A percentile compares a stretch with the other conserved stretches of the same genome.
These are phyloP conservation scores for Empis livida DNA, from an alignment of 2,888 invertebrate genomes.

Conservation along the genomic window DNA sequence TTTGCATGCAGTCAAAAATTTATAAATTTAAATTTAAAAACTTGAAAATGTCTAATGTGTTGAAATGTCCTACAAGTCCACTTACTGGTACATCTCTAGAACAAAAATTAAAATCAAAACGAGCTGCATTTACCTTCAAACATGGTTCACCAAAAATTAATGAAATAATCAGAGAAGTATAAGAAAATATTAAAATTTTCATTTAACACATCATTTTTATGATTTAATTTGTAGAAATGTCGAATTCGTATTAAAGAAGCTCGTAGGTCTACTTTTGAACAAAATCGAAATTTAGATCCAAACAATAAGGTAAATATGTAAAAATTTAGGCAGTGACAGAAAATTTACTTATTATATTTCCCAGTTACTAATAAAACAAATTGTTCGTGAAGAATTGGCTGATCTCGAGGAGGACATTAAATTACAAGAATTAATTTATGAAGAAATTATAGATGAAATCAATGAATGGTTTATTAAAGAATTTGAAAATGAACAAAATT, in stretches of 20 bases:
- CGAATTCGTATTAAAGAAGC: constrained; percentile 25
- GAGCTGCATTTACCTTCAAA: constrained; percentile 23
- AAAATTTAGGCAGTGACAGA: neutral
- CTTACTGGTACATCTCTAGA: constrained; percentile 23
- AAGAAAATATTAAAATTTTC: too few relatives aligned
- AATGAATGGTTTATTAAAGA: constrained; percentile 28
- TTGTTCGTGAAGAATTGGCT: constrained; percentile 25
- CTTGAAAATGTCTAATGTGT: too few relatives aligned
- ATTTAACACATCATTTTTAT: too few relatives aligned
- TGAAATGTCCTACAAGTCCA: constrained; percentile 14
- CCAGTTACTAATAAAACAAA: constrained; percentile 14
- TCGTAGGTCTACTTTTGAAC: constrained; percentile 18
- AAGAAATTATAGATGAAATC: constrained; percentile 25
- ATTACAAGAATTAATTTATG: constrained; percentile 26
- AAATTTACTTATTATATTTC: neutral
- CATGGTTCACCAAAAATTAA: constrained; percentile 25
- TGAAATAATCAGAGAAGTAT: constrained; percentile 28
- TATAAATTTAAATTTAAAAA: too few relatives aligned
- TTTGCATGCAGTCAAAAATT: too few relatives aligned
- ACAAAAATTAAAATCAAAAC: constrained; percentile 24
- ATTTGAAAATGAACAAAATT: constrained; percentile 21
- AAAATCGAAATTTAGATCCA: constrained; percentile 13
- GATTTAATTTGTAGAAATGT: constrained; percentile 23
- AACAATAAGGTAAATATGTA: neutral
- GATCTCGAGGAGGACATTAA: constrained; percentile 25